Evolutionary conservation across 2,797 vertebrate species (phyloP), one percentile per base, ranked within the genome.

Genomic region (Astyanax mexicanus): DNA sequence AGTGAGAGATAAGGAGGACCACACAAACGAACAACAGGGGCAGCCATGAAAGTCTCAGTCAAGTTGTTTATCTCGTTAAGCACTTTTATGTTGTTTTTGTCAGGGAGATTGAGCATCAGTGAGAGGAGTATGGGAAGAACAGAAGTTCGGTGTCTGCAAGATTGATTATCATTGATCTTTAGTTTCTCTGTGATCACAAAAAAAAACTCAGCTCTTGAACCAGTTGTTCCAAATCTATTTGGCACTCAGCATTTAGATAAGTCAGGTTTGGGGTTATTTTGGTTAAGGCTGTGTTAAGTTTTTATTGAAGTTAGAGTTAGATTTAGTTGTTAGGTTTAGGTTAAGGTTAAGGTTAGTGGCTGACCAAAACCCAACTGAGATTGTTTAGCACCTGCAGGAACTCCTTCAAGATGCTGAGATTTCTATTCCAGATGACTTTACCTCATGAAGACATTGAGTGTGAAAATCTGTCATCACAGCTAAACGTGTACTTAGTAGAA

Each of bases 41-140:
- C 61, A 67, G 69, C 27, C 42, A 37, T 58, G 61, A 78, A 29
- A 13, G 40, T 72, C n/a, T 15, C 25, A 72, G 19, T 40, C 21
- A 27, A 58, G 69, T 58, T 78, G 76, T 78, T 78, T 77, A 72
- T 72, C 52, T 67, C 61, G 15, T 72, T 60, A 51, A 60, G 32
- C 12, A 45, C 60, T 67, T 70, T 72, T 51, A 25, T 60, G 32
- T 27, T 25, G 35, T 23, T 44, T 42, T 42, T 72, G 71, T 35
- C 21, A 60, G 35, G 29, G 60, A 38, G 6, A 23, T 13, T 69
- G 21, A 25, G 15, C 25, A 58, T 68, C 37, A 55, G 1, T 10
- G 17, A 62, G 37, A 57, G 47, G 60, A n/a, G 17, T 32, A 32
- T 35, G 44, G 60, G 65, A 71, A 64, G 47, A 49, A 15, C 17